Base-by-base conservation (phyloP, 2,888 invertebrate genomes). In the Dicranocentrus wangi region DNA sequence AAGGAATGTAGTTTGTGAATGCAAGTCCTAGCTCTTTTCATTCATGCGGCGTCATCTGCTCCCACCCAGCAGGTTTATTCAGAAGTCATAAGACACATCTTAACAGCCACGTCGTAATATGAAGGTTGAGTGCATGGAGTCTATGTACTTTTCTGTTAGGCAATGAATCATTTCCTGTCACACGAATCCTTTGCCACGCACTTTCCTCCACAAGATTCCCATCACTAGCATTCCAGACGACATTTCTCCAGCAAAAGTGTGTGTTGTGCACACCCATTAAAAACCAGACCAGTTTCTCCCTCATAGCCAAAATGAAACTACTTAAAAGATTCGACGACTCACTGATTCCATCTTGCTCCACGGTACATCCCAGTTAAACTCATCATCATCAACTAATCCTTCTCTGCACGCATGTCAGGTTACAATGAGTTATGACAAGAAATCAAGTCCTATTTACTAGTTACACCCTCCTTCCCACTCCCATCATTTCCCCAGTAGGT, bases 131-230 rank as follows among this genome's bases (percentile, higher is more conserved):
- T 32, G 3, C 32, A 7, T 7, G 3, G 10, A 3, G 10, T 10
- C 3, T 32, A 32, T 10, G 10, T 10, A 32, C 5, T 32, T 32
- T 10, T 7, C 32, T 10, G 32, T 32, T 32, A 32, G 32, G 32
- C 32, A 47, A 47, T 61, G 61, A 61, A 27, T 61, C 61, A 61
- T 61, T 61, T 27, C 28, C 61, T 61, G 61, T 61, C 61, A 61
- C 17, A 17, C 13, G 21, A 55, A 55, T 55, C 55, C 55, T 55
- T 19, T 13, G 23, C 55, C 55, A 21, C 23, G 55, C 51, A 51
- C 15, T 51, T 51, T 23, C 2, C 25, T 55, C 55, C 15, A 2
- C 55, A 23, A n/a, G n/a, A 51, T 17, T n/a, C 15, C 51, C 51
- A 51, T 51, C 51, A n/a, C n/a, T 10, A 7, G 13, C 51, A 51